Base-by-base conservation (phyloP, 1,140 invertebrate genomes). In the Cardiocondyla obscurior region DNA sequence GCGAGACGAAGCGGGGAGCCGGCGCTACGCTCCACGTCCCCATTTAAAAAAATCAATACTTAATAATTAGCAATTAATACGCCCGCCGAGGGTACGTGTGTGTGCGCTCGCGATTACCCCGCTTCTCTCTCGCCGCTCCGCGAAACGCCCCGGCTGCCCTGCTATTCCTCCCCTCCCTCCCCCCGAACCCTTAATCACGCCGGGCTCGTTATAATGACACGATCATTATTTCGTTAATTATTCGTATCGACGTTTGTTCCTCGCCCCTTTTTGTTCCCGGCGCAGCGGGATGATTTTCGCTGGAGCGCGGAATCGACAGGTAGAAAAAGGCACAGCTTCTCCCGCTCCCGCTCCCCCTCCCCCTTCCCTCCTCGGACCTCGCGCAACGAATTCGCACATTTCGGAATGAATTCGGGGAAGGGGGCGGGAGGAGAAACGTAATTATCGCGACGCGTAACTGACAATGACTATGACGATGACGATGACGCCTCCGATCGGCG, bases 31-130 rank as follows among this genome's bases (percentile, higher is more conserved):
- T 88, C 30, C 58, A 90, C 89, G 88, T 84, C 88, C 90, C 90
- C 90, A 89, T 92, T 91, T 90, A 90, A 93, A 93, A 93, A 94
- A 94, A 94, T 94, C 93, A 94, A 94, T 94, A 93, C 92, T 92
- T 92, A 92, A 94, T 93, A 93, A 94, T 94, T 93, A 93, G 90
- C 90, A 93, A 93, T 93, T 94, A 93, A 94, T 91, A 90, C 83
- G 42, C 70, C 64, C 74, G 25, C 30, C 44, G 67, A 30, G 69
- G 65, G 72, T 69, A 74, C 64, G 36, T 58, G 44, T 49, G 46
- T 86, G 58, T 65, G 64, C 33, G 53, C 22, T 22, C 36, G 44
- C 19, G 60, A 77, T 77, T 65, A 51, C 16, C n/a, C 25, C 44
- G 8, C 22, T 25, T 22, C 5, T 12, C 22, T 10, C n/a, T 14